Evolutionary conservation across 2,113 vertebrate genomes (phyloP), one percentile per base, ranked within the genome.

Genomic region (Melanotaenia duboulayi): DNA sequence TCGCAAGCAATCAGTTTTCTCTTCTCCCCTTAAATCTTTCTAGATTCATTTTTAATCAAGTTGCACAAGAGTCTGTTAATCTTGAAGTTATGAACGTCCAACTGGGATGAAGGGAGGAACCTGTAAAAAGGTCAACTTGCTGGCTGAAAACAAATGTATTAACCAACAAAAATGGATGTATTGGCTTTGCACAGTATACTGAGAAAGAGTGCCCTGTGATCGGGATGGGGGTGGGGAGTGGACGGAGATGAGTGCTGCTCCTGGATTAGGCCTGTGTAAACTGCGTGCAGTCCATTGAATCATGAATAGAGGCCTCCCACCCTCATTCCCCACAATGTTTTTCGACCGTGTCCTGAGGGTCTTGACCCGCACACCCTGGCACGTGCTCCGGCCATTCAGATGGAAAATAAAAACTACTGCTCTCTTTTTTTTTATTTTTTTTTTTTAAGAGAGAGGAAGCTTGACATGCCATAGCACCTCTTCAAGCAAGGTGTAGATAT

Each of bases 311-410:
- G 80, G 75, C 78, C 75, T 79, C 83, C 79, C 74, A 65, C 83
- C 75, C 69, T 77, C 60, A 66, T 74, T 76, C 57, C 20, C 52
- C 19, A 59, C 78, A 69, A 78, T 83, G 84, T 86, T 87, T 82
- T 75, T 60, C 54, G 75, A 82, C 46, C 13, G 50, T 74, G 83
- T 83, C 84, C 77, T 79, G 68, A 62, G 77, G 76, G 77, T 86
- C 78, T 65, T 91, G 91, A 91, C 85, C 88, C 76, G 56, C 62
- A 48, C 76, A 73, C 84, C 63, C 79, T 68, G 82, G 83, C 87
- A 88, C 89, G 89, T 88, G 91, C 60, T 58, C 50, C n/a, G 44
- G 58, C 73, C 67, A 89, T 92, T 91, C 83, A 88, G 32, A 91
- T 88, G 90, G 39, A 81, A 92, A 92, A 88, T n/a, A n/a, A 55